Evolutionary conservation across 2,888 invertebrate genomes (phyloP), one percentile per base, ranked within the genome.

Genomic region (Kryphioiulus occultus): DNA sequence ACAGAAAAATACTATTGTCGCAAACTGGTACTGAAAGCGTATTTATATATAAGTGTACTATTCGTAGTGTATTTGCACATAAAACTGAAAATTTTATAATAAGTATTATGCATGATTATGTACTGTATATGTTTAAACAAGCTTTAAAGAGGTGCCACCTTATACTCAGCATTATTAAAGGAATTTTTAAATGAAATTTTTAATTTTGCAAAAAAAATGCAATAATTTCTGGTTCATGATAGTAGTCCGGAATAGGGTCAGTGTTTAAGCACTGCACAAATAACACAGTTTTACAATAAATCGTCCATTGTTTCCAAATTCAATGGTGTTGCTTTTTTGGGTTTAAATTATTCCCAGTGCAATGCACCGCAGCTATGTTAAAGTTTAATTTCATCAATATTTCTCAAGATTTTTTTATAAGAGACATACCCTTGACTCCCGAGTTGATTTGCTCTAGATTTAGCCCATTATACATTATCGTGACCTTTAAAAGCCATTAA

Each of bases 351-450:
- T n/a, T n/a, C 53, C n/a, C 53, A 5, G 53, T 53, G n/a, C 3
- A 53, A 53, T n/a, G 53, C 53, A 53, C 53, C 53, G 53, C 53
- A n/a, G n/a, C n/a, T 15, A 53, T 53, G 19, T n/a, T 53, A n/a
- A n/a, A 5, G 7, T 53, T 19, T 53, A 53, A 53, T 53, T 53
- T n/a, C 19, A n/a, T 53, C n/a, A 53, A 53, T 53, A 53, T n/a
- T 53, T 53, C 53, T n/a, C 53, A 53, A 9, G 53, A 53, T 19
- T 53, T 53, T 12, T 53, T n/a, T 53, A 53, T 5, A n/a, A n/a
- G 53, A 53, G 53, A 53, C n/a, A 53, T 53, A 53, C 53, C 53
- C 53, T 53, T 53, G 53, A 53, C 53, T 53, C 53, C 53, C 53
- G 53, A 53, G 53, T 53, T 53, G 53, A 53, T 53, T 53, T 53